Evolutionary conservation across 2,888 invertebrate genomes (phyloP).

Genomic region (Troides helena): DNA sequence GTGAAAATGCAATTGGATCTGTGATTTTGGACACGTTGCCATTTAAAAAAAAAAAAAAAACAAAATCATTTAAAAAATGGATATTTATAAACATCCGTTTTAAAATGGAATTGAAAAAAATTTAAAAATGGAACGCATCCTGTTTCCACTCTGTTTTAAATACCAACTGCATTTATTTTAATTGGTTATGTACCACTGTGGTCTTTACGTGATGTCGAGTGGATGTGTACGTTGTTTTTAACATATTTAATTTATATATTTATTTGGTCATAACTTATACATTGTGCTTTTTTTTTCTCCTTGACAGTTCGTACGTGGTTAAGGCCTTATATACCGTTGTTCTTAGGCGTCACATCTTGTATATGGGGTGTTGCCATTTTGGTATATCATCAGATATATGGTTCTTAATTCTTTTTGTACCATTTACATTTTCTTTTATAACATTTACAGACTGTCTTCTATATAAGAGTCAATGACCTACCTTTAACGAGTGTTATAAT

Average conservation of each 20-base stretch:
- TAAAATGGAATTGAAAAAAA: constrained; percentile 19
- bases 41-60: constrained; percentile 19
- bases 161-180: constrained; percentile 47
- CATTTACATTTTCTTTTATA: not conserved
- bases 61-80: constrained; percentile 32
- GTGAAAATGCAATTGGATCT: constrained; percentile 62
- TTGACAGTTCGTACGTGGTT: constrained; percentile 80
- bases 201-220: constrained; percentile 66
- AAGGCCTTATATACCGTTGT: constrained; percentile 86
- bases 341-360: constrained; percentile 94
- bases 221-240: constrained; percentile 40
- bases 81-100: constrained; percentile 15
- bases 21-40: constrained; percentile 53
- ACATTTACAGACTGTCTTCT: no score
- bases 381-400: constrained; percentile 69
- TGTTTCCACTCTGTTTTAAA: constrained; percentile 18
- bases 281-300: constrained; percentile 51
- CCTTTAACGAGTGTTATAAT: not conserved
- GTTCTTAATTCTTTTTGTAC: constrained; percentile 42
- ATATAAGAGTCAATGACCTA: no score
- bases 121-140: constrained; percentile 33
- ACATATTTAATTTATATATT: constrained; percentile 37
- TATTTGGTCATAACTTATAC: constrained; percentile 44
- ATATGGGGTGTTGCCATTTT: constrained; percentile 87
- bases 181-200: constrained; percentile 65